A percentile compares a stretch with the other conserved stretches of the same genome.
These are phyloP conservation scores for Chascanopsetta lugubris DNA, from an alignment of 2,113 vertebrate species.

Conservation along the genomic window DNA sequence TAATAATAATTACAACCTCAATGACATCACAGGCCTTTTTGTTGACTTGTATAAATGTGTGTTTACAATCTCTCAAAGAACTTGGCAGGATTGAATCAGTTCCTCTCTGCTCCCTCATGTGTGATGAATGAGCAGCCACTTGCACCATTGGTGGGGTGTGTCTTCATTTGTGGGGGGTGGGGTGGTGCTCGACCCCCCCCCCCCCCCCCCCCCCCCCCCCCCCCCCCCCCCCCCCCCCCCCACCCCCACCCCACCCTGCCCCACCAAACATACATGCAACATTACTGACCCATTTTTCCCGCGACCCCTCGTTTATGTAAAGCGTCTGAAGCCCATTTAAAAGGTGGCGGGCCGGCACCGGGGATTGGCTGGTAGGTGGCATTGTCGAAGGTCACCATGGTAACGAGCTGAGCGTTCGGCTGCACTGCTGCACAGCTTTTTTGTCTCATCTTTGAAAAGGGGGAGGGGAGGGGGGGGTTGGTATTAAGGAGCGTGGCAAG, in stretches of 20 bases:
- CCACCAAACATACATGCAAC: no score
- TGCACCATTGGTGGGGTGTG: no score
- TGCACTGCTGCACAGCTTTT: constrained; percentile 65
- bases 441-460: constrained; percentile 73
- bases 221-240: no score
- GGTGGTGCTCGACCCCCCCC: constrained; percentile 9
- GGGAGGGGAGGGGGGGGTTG: constrained; percentile 56
- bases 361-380: constrained; percentile 55
- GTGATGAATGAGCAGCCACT: constrained; percentile 6
- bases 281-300: constrained; percentile 71
- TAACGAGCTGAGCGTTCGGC: constrained; percentile 65
- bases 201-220: no score
- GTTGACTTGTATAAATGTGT: no score
- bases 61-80: neutral
- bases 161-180: constrained; percentile 1
- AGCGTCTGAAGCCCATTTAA: constrained; percentile 62
- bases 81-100: neutral
- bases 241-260: no score
- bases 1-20: no score
- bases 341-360: constrained; percentile 31
- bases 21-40: no score
- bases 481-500: constrained; percentile 59
- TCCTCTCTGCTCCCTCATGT: neutral
- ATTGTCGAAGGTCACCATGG: constrained; percentile 78
- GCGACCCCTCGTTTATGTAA: constrained; percentile 64